phyloP scores from a whole-genome alignment of 1,140 invertebrate genomes.

The Eumeta japonica region DNA sequence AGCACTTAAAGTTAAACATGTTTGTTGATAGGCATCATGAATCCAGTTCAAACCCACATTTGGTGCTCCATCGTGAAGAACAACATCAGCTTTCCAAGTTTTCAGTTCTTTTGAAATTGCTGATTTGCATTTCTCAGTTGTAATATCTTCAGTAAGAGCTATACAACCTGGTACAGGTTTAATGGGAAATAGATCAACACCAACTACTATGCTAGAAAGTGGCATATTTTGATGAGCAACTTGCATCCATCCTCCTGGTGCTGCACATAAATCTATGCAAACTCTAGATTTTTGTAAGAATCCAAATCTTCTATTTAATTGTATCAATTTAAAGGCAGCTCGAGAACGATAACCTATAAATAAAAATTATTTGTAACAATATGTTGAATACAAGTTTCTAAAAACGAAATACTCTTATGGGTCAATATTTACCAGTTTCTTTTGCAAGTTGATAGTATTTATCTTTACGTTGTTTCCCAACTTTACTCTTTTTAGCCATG shows the following conservation, averaged over 20 bases:
- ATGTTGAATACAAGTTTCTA: slow-evolving; percentile 1
- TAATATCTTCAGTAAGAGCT: slow-evolving; percentile 91
- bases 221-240: slow-evolving; percentile 99
- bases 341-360: slow-evolving; percentile 89
- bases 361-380: no score
- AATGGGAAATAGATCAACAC: slow-evolving; percentile 96
- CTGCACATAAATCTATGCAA: slow-evolving; percentile 97
- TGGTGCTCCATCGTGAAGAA: slow-evolving; percentile 96
- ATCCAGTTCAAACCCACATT: slow-evolving; percentile 98
- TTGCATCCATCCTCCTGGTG: slow-evolving; percentile 99
- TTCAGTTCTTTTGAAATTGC: slow-evolving; percentile 82
- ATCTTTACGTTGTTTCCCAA: slow-evolving; percentile 96
- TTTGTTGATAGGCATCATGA: slow-evolving; percentile 96
- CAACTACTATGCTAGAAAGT: slow-evolving; percentile 90
- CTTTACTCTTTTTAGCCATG: slow-evolving; percentile 98
- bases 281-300: slow-evolving; percentile 95
- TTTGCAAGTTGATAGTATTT: slow-evolving; percentile 98
- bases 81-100: slow-evolving; percentile 95
- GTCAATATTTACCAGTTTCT: slow-evolving; percentile 79
- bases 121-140: slow-evolving; percentile 85
- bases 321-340: slow-evolving; percentile 98
- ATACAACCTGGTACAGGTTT: slow-evolving; percentile 90
- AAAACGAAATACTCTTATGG: background rate
- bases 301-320: slow-evolving; percentile 95
- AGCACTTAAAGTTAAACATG: slow-evolving; percentile 85